phyloP scores from a whole-genome alignment of 2,888 invertebrate species.

The Hyppa rectilinea region DNA sequence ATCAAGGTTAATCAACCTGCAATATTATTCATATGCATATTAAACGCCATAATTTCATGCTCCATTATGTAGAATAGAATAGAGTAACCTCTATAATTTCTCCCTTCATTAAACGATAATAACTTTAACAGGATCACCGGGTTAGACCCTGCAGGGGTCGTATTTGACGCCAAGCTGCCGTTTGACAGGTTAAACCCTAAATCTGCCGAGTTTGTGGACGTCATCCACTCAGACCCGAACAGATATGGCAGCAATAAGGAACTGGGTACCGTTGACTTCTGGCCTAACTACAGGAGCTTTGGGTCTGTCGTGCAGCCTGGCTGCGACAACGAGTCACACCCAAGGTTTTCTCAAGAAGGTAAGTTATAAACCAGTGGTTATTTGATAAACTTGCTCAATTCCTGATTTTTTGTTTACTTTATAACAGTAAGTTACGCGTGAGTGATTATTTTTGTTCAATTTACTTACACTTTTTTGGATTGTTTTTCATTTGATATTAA shows the following conservation, averaged over 20 bases:
- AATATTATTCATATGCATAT: neutral
- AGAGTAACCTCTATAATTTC: constrained; percentile 3
- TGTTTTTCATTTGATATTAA: neutral
- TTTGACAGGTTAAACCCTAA: constrained; percentile 72
- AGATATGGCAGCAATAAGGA: constrained; percentile 78
- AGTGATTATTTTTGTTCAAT: neutral
- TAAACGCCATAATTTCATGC: neutral
- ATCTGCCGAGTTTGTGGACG: constrained; percentile 79
- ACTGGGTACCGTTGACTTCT: constrained; percentile 83
- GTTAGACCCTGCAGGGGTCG: constrained; percentile 81
- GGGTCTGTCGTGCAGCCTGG: constrained; percentile 82
- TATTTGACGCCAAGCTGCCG: constrained; percentile 76
- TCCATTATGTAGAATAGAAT: neutral
- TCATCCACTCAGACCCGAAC: constrained; percentile 83
- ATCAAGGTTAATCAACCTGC: neutral
- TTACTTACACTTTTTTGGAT: neutral
- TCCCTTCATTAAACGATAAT: constrained; percentile 9
- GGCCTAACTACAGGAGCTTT: constrained; percentile 81
- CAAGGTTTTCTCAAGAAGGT: constrained; percentile 79
- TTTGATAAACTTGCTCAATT: neutral
- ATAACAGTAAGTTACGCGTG: too few relatives aligned
- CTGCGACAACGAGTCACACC: constrained; percentile 68
- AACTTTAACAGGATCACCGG: constrained; percentile 80
- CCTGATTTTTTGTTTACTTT: too few relatives aligned
- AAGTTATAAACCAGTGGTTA: neutral